These are phyloP conservation scores for Clivina fossor DNA, from an alignment of 2,888 invertebrate genomes.

Conservation along the genomic window DNA sequence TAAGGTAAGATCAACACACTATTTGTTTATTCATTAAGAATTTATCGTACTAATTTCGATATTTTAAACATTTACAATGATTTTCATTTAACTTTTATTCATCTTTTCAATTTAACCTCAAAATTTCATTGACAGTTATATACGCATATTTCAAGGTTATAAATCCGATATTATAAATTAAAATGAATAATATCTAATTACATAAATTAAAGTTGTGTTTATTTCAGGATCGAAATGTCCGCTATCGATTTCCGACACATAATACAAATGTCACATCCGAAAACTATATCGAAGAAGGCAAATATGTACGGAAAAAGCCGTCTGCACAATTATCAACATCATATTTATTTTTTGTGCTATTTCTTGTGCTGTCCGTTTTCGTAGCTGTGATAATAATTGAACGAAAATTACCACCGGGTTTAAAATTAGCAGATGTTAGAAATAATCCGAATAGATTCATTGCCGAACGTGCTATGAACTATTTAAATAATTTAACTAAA, in stretches of 20 bases:
- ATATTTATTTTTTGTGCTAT: slow-evolving; percentile 57
- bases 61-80: too few relatives aligned
- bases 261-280: slow-evolving; percentile 14
- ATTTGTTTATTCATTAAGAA: too few relatives aligned
- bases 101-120: too few relatives aligned
- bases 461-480: slow-evolving; percentile 66
- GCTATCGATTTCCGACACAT: slow-evolving; percentile 23
- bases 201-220: neutral
- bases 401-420: slow-evolving; percentile 62
- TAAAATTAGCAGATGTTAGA: slow-evolving; percentile 51
- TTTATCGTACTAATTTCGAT: too few relatives aligned
- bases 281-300: slow-evolving; percentile 25
- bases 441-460: slow-evolving; percentile 56
- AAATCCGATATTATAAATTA: too few relatives aligned
- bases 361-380: slow-evolving; percentile 57
- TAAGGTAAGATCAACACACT: slow-evolving; percentile 8
- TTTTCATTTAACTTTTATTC: too few relatives aligned
- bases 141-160: too few relatives aligned
- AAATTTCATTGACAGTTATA: too few relatives aligned
- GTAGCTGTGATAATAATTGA: slow-evolving; percentile 59
- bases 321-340: slow-evolving; percentile 53
- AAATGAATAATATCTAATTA: too few relatives aligned
- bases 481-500: slow-evolving; percentile 63
- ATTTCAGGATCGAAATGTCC: slow-evolving; percentile 17
- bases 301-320: slow-evolving; percentile 39